Evolutionary conservation across 2,888 invertebrate species (phyloP).

Genomic region (Andrena fulva): DNA sequence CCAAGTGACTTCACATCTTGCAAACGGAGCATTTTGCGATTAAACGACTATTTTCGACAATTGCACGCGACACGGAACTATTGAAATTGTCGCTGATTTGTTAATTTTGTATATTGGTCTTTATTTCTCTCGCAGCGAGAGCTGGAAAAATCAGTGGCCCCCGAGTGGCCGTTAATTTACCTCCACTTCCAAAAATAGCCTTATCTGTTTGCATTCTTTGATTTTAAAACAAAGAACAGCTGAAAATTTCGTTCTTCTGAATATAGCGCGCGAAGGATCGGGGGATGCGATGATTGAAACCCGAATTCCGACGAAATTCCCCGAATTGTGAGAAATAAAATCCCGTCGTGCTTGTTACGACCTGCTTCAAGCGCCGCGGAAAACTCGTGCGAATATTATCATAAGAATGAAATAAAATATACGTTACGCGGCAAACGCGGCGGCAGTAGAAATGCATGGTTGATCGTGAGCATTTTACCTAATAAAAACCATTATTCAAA

Average conservation of each 20-base stretch:
- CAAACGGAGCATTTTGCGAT: too few species aligned
- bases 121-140: not conserved
- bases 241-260: slow-evolving; percentile 44
- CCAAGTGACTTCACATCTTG: too few species aligned
- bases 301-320: slow-evolving; percentile 48
- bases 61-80: too few species aligned
- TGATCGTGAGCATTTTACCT: not conserved
- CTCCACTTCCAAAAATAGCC: slow-evolving; percentile 37
- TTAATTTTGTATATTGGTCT: not conserved
- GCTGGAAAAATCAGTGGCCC: slow-evolving; percentile 14
- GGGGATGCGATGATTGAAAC: slow-evolving; percentile 50
- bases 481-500: too few species aligned
- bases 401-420: slow-evolving; percentile 28
- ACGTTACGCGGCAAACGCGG: slow-evolving; percentile 14
- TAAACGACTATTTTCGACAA: too few species aligned
- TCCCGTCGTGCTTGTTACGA: slow-evolving; percentile 36
- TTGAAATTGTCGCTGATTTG: too few species aligned
- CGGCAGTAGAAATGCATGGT: not conserved
- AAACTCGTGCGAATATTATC: slow-evolving; percentile 35
- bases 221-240: slow-evolving; percentile 56
- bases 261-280: slow-evolving; percentile 35
- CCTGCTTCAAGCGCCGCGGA: slow-evolving; percentile 15
- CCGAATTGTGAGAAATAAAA: slow-evolving; percentile 52
- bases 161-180: slow-evolving; percentile 37
- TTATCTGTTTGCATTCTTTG: slow-evolving; percentile 47